Conservation (phyloP, 2,888 invertebrate genomes). For the Vesta saturnalis region DNA sequence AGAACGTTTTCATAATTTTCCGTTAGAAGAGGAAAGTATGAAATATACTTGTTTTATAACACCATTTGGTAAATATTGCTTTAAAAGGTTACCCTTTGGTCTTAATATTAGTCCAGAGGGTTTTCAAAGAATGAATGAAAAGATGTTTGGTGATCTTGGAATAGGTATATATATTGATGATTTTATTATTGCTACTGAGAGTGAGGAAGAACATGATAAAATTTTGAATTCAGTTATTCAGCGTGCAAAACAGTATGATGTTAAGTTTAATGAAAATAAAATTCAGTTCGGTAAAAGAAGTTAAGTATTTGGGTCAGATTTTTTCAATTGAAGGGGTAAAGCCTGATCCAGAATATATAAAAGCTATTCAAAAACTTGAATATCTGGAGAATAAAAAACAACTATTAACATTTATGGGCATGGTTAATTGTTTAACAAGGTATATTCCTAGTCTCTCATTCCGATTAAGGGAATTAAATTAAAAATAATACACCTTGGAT, state of each 20-base stretch:
- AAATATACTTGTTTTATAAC: slow-evolving; percentile 43
- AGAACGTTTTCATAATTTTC: not conserved
- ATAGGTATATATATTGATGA: slow-evolving; percentile 53
- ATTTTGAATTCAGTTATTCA: slow-evolving; percentile 45
- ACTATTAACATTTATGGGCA: slow-evolving; percentile 38
- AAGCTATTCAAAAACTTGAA: slow-evolving; percentile 28
- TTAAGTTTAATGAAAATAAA: slow-evolving; percentile 51
- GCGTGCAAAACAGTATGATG: slow-evolving; percentile 41
- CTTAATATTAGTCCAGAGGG: slow-evolving; percentile 43
- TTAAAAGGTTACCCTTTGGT: slow-evolving; percentile 38
- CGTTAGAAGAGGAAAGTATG: not conserved
- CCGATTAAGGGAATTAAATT: slow-evolving; percentile 32
- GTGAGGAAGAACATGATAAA: slow-evolving; percentile 43
- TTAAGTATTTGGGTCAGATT: slow-evolving; percentile 48
- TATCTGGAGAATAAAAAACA: slow-evolving; percentile 29
- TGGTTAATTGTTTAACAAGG: slow-evolving; percentile 38
- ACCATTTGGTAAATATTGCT: slow-evolving; percentile 48
- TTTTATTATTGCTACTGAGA: slow-evolving; percentile 34
- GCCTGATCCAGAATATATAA: slow-evolving; percentile 30
- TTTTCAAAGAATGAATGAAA: slow-evolving; percentile 51
- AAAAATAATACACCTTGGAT: slow-evolving; percentile 12
- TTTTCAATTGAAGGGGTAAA: slow-evolving; percentile 18
- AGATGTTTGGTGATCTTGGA: slow-evolving; percentile 51
- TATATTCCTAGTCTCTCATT: slow-evolving; percentile 37
- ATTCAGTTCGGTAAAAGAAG: slow-evolving; percentile 43